Base-by-base conservation (phyloP, 2,888 invertebrate genomes). In the Auanema freiburgensis region DNA sequence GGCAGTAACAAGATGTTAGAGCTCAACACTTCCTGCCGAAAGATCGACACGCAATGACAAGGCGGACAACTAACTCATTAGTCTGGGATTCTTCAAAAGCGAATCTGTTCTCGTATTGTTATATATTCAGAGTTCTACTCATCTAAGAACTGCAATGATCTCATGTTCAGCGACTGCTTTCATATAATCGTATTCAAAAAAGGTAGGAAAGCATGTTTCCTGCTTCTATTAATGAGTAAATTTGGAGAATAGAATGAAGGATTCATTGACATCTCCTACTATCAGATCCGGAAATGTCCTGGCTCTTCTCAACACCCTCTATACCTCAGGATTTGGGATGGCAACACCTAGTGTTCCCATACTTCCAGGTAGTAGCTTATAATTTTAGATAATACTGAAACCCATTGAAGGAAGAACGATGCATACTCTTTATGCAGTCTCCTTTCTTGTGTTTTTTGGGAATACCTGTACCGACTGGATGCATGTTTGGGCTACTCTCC, bases 371-470 rank as follows among this genome's bases (percentile, higher is more conserved):
- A 18, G 12, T 10, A 16, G 12, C 1, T 12, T 6, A 11, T 18
- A n/a, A 12, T 33, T 56, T 14, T 25, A 40, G 23, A 12, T 43
- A 11, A 43, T 43, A 43, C 43, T 43, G 43, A n/a, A 43, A n/a
- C 43, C 43, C 14, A 10, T 24, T 66, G 62, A 56, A 74, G 79
- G 76, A 24, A 66, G 76, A 59, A 80, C 79, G 8, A 70, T 83
- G 71, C 83, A 83, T 63, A 78, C 83, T 4, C 71, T 83, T 21
- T 83, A 83, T 57, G 83, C 81, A 8, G 59, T 81, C 23, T 79
- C 80, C 21, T 81, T 83, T 58, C 67, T 83, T 21, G 77, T 83
- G 40, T 84, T 81, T 62, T 65, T 74, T 41, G 57, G 63, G 18
- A 81, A 80, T 61, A 71, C 69, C 23, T 53, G 79, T 21, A 67